phyloP scores from a whole-genome alignment of 2,113 vertebrate genomes.

The Catharus bicknelli region DNA sequence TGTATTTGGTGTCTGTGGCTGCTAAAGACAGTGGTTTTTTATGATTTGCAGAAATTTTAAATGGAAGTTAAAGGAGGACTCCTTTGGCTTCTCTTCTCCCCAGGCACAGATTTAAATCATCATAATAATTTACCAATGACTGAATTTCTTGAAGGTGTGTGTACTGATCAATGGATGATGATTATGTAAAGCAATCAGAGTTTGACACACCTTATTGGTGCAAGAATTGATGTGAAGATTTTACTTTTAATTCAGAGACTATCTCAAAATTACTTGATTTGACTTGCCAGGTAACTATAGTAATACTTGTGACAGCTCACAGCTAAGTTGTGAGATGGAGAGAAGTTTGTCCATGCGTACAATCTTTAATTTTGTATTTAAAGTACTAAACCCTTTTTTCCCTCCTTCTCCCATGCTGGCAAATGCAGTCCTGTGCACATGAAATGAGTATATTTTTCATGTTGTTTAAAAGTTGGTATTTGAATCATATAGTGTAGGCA shows the following conservation, averaged over 20 bases:
- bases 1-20: background rate
- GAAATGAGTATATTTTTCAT: background rate
- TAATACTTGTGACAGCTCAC: background rate
- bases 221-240: background rate
- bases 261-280: background rate
- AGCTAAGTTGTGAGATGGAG: background rate
- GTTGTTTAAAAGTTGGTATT: background rate
- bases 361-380: background rate
- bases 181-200: background rate
- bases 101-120: background rate
- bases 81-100: background rate
- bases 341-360: rapidly evolving
- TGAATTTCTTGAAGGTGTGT: background rate
- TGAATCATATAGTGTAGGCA: background rate
- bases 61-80: background rate
- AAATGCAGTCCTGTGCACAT: background rate
- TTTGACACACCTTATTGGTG: rapidly evolving
- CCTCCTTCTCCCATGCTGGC: background rate
- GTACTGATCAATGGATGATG: background rate
- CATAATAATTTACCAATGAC: background rate
- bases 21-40: rapidly evolving
- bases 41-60: background rate
- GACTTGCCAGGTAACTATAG: background rate
- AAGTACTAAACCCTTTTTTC: background rate
- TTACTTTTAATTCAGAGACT: background rate